These are phyloP conservation scores for Atopsyche davidsoni DNA, from an alignment of 1,140 invertebrate genomes.

Conservation along the genomic window DNA sequence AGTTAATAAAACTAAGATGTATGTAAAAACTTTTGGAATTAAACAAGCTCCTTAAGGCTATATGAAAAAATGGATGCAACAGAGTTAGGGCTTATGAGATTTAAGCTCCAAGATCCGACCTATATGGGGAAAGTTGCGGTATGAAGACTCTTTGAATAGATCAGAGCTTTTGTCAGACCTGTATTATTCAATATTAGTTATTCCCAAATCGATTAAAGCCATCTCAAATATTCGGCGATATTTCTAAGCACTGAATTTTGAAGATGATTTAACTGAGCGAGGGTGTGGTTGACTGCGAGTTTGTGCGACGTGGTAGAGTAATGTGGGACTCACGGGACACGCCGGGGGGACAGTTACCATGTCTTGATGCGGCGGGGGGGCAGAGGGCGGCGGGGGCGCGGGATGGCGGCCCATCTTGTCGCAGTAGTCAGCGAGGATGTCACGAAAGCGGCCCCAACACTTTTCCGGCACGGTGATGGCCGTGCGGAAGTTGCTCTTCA, in stretches of 20 bases:
- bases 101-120: too few species aligned
- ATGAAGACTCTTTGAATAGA: too few species aligned
- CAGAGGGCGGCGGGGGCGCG: constrained; percentile 29
- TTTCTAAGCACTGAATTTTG: too few species aligned
- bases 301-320: neutral
- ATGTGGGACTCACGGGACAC: too few species aligned
- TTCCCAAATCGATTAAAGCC: neutral
- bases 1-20: too few species aligned
- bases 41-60: too few species aligned
- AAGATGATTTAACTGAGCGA: too few species aligned
- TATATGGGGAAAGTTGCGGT: too few species aligned
- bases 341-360: constrained; percentile 16
- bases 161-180: neutral
- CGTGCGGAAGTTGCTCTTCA: constrained; percentile 95
- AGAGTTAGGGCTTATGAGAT: too few species aligned
- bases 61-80: too few species aligned
- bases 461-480: constrained; percentile 97
- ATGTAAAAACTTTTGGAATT: too few species aligned
- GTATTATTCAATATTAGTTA: neutral
- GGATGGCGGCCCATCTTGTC: constrained; percentile 67
- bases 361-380: constrained; percentile 28
- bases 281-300: neutral
- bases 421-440: constrained; percentile 93
- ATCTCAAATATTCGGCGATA: neutral
- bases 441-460: constrained; percentile 93